Conservation (phyloP, 2,113 vertebrate species). For the Onychostruthus taczanowskii region DNA sequence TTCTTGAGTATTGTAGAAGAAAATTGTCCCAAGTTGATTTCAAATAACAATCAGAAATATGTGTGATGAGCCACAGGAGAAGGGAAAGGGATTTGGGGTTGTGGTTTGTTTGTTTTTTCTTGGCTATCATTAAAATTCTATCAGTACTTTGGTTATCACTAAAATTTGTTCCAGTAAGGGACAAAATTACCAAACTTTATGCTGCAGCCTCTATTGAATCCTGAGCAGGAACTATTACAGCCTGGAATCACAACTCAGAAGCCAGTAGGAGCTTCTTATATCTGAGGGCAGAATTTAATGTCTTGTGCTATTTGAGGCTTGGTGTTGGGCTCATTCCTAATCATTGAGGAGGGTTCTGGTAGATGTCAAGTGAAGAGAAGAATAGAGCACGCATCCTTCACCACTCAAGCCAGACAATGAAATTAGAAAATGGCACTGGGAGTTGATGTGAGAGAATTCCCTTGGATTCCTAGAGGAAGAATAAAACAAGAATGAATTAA, state of each 20-base stretch:
- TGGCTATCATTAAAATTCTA: not conserved
- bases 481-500: constrained; percentile 23
- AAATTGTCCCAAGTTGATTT: not conserved
- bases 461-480: constrained; percentile 24
- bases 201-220: not conserved
- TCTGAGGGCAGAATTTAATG: constrained; percentile 8
- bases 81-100: not conserved
- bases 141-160: not conserved
- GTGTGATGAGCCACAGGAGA: not conserved
- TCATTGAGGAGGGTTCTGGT: constrained; percentile 38
- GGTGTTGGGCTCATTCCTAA: constrained; percentile 28
- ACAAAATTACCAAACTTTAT: not conserved
- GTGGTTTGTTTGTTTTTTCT: not conserved
- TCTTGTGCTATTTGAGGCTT: not conserved
- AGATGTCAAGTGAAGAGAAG: constrained; percentile 58
- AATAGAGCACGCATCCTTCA: constrained; percentile 17
- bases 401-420: constrained; percentile 36
- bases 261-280: not conserved
- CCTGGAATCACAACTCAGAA: not conserved
- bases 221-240: not conserved
- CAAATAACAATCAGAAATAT: not conserved
- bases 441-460: constrained; percentile 45
- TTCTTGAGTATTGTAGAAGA: not conserved
- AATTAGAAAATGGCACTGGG: constrained; percentile 37
- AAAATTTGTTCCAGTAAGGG: not conserved